phyloP scores from a whole-genome alignment of 1,140 invertebrate species.

The Cephus cinctus region DNA sequence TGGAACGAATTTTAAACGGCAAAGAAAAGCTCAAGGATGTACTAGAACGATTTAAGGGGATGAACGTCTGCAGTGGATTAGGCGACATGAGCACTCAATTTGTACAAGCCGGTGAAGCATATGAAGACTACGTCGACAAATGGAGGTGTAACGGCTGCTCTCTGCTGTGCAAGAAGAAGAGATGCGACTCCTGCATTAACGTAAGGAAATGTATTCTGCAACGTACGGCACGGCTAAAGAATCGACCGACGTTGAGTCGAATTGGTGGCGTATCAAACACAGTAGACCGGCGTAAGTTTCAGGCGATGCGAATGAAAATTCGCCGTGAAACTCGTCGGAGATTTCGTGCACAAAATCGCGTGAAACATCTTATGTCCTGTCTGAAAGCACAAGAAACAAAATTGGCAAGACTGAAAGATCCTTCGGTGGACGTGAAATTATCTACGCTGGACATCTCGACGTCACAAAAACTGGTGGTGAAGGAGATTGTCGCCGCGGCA shows the following conservation, averaged over 20 bases:
- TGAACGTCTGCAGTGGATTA: not conserved
- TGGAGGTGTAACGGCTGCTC: not conserved
- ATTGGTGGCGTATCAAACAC: slow-evolving; percentile 3
- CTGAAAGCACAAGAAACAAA: too few relatives aligned
- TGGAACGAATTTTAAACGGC: too few relatives aligned
- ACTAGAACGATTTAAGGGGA: not conserved
- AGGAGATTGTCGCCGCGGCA: slow-evolving; percentile 13
- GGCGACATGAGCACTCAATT: not conserved
- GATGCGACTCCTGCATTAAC: not conserved
- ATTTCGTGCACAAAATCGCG: slow-evolving; percentile 6
- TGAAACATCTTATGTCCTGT: too few relatives aligned
- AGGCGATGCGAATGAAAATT: slow-evolving; percentile 1
- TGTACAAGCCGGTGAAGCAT: not conserved
- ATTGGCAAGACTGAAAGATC: too few relatives aligned
- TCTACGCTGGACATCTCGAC: too few relatives aligned
- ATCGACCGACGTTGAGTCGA: not conserved
- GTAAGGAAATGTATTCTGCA: not conserved
- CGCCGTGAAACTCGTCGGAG: not conserved
- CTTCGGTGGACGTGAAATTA: too few relatives aligned
- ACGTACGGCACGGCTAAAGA: not conserved
- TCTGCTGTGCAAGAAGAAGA: not conserved
- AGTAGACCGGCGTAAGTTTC: not conserved
- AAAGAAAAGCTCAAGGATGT: not conserved
- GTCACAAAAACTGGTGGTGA: slow-evolving; percentile 8
- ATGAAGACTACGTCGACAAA: not conserved